These are phyloP conservation scores for Capra hircus DNA, from an alignment of 2,113 vertebrate species.

Conservation along the genomic window DNA sequence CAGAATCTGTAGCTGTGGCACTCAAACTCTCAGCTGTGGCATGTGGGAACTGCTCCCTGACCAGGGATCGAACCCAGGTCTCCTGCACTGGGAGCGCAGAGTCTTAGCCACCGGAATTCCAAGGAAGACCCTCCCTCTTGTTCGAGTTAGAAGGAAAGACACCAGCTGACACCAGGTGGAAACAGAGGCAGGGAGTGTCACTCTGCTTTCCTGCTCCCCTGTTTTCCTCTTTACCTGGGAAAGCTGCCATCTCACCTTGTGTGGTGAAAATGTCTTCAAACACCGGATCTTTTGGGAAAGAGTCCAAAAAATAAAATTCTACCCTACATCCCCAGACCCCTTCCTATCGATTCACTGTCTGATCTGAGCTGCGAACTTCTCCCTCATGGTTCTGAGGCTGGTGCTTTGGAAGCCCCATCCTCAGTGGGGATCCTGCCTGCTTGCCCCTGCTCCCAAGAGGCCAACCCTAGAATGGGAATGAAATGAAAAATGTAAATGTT, in stretches of 20 bases:
- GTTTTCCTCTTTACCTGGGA: neutral
- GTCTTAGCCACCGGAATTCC: neutral
- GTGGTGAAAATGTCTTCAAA: neutral
- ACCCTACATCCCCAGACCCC: neutral
- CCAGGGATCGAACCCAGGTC: neutral
- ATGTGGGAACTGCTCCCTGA: neutral
- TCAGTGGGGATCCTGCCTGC: neutral
- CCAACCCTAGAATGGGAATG: neutral
- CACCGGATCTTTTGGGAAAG: neutral
- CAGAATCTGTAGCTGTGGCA: neutral
- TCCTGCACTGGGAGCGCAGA: neutral
- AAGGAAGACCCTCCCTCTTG: neutral
- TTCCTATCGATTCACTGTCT: neutral
- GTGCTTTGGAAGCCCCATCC: fast-evolving
- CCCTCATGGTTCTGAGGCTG: neutral
- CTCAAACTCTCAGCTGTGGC: fast-evolving
- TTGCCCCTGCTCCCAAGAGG: neutral
- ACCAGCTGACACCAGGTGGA: neutral
- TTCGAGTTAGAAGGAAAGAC: neutral
- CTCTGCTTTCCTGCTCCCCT: neutral
- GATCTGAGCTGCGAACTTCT: neutral
- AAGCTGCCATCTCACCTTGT: neutral
- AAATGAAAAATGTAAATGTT: neutral
- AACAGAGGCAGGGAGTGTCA: neutral
- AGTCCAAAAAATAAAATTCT: neutral